Base-by-base conservation (phyloP, 1,140 invertebrate species). In the Meloidogyne chitwoodi region DNA sequence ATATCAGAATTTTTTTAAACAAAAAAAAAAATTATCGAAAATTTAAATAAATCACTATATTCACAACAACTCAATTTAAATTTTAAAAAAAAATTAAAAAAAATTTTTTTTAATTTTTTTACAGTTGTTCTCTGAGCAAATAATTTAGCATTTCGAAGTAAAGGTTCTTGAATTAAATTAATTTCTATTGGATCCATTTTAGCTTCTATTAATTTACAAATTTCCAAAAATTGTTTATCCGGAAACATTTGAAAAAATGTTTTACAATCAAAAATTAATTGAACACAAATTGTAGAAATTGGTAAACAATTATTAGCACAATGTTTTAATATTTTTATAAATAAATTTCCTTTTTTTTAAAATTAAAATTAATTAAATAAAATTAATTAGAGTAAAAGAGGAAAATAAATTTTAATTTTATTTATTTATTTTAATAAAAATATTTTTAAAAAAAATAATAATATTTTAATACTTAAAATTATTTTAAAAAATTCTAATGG, bases 121-220 rank as follows among this genome's bases (percentile, higher is more conserved):
- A n/a, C n/a, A n/a, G n/a, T 41, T 24, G 77, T 80, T 41, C 77
- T 26, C 16, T 80, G 77, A 12, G 68, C 77, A 62, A 79, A 78
- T 34, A 78, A 48, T 65, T 74, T 78, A 29, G 81, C 82, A 63
- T 83, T 83, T 65, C 73, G 66, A 14, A 38, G 41, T 22, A 82
- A 56, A 8, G 74, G 81, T 24, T 63, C 74, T 16, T 70, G 38
- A 27, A 82, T 22, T 38, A 82, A 29, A 24, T 62, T 80, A 19
- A 76, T 24, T 29, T 82, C 82, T 16, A 82, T 62, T 41, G 82
- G 77, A 70, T 82, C 81, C 29, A 82, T 77, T 70, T 82, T 82
- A 10, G 68, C n/a, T 67, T 77, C 66, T n/a, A 82, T 29, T 22
- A 61, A 34, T 24, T 82, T 63, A 4, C 44, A 62, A 56, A 70